Conservation (phyloP, 2,113 vertebrate species). For the Sarotherodon lohbergeri region DNA sequence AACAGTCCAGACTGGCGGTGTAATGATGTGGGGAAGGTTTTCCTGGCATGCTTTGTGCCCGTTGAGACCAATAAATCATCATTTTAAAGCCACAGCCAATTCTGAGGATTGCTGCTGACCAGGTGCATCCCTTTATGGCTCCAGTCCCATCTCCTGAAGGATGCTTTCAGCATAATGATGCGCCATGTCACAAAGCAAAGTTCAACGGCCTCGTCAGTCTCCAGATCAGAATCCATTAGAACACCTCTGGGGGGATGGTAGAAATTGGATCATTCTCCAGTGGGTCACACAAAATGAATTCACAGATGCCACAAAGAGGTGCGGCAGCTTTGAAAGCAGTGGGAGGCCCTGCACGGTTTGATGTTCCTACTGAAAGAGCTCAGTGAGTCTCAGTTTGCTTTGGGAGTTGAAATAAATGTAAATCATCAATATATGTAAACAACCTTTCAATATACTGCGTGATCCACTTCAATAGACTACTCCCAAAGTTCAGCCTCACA, state of each 20-base stretch:
- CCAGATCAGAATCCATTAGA: neutral
- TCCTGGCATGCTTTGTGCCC: neutral
- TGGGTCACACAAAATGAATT: neutral
- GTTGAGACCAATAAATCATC: neutral
- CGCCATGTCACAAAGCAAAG: neutral
- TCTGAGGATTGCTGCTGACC: neutral
- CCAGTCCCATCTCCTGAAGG: neutral
- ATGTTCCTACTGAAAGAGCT: neutral
- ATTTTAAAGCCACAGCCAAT: neutral
- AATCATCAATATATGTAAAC: neutral
- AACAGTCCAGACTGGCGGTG: neutral
- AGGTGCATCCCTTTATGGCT: neutral
- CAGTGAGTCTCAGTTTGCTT: neutral
- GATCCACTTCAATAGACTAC: neutral
- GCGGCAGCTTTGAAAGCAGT: neutral
- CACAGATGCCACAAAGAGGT: neutral
- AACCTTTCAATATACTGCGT: neutral
- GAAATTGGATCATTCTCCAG: neutral
- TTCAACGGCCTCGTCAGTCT: neutral
- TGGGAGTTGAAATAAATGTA: neutral
- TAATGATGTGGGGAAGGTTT: neutral
- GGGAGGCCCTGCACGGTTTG: neutral
- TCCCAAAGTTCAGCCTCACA: neutral
- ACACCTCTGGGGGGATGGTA: neutral
- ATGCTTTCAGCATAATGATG: neutral